Evolutionary conservation across 1,140 invertebrate genomes (phyloP).

Genomic region (Galendromus occidentalis): DNA sequence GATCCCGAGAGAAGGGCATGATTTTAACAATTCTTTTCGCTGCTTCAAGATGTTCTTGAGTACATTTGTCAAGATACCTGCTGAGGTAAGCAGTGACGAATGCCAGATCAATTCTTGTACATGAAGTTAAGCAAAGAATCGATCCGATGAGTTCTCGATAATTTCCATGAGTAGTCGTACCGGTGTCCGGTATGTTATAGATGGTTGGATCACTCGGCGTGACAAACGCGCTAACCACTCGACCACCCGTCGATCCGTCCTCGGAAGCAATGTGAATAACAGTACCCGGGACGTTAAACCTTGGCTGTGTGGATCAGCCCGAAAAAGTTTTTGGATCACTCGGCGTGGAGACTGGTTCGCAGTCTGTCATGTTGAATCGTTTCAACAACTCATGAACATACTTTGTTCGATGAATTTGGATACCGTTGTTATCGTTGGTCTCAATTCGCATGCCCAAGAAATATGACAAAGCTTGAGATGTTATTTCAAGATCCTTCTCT

Average conservation of each 20-base stretch:
- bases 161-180: not conserved
- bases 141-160: constrained; percentile 10
- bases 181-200: too few species aligned
- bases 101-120: not conserved
- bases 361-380: constrained; percentile 23
- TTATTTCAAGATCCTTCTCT: constrained; percentile 20
- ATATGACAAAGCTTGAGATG: not conserved
- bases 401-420: constrained; percentile 13
- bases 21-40: constrained; percentile 10
- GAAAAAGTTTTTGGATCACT: constrained; percentile 20
- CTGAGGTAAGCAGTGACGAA: constrained; percentile 8
- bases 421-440: not conserved
- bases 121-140: constrained; percentile 3
- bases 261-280: too few species aligned
- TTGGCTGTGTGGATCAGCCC: not conserved
- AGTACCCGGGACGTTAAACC: too few species aligned
- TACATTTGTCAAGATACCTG: not conserved
- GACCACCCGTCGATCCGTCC: too few species aligned
- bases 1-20: not conserved
- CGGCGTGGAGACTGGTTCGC: constrained; percentile 21
- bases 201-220: too few species aligned
- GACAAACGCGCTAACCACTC: too few species aligned
- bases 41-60: constrained; percentile 2
- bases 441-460: constrained; percentile 13
- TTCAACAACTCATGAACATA: constrained; percentile 16